phyloP scores from a whole-genome alignment of 2,797 vertebrate genomes.

The Chrysocyon brachyurus region DNA sequence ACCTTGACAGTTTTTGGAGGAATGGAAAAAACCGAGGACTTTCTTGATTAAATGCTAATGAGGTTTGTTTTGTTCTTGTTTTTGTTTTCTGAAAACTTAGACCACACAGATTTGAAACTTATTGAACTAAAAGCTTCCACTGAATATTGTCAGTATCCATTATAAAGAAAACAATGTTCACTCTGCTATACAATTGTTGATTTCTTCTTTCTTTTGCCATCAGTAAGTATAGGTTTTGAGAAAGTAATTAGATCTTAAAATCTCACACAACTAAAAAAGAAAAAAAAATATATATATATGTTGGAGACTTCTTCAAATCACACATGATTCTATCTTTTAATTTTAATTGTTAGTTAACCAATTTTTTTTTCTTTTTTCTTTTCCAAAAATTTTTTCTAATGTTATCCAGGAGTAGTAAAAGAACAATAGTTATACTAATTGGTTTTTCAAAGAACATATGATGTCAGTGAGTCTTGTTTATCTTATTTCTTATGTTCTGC shows the following conservation, averaged over 20 bases:
- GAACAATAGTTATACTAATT: background rate
- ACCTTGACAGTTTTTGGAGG: slow-evolving; percentile 41
- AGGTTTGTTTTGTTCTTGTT: background rate
- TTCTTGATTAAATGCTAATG: slow-evolving; percentile 36
- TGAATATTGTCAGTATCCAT: background rate
- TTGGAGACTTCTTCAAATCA: background rate
- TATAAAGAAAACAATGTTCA: background rate
- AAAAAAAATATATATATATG: background rate
- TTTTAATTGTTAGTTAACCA: background rate
- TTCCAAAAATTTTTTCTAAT: background rate
- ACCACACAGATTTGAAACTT: background rate
- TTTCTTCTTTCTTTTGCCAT: background rate
- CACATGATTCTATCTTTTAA: background rate
- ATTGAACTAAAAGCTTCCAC: background rate
- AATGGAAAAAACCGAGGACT: background rate
- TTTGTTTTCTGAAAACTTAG: slow-evolving; percentile 1
- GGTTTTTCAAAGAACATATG: background rate
- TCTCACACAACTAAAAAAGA: background rate
- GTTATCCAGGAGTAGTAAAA: background rate
- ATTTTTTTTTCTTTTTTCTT: background rate
- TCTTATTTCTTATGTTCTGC: background rate
- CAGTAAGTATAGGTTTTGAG: background rate
- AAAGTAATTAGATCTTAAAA: background rate
- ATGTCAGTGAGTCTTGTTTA: background rate
- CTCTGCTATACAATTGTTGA: background rate